Conservation (phyloP, 2,113 vertebrate species). For the Cebus imitator region DNA sequence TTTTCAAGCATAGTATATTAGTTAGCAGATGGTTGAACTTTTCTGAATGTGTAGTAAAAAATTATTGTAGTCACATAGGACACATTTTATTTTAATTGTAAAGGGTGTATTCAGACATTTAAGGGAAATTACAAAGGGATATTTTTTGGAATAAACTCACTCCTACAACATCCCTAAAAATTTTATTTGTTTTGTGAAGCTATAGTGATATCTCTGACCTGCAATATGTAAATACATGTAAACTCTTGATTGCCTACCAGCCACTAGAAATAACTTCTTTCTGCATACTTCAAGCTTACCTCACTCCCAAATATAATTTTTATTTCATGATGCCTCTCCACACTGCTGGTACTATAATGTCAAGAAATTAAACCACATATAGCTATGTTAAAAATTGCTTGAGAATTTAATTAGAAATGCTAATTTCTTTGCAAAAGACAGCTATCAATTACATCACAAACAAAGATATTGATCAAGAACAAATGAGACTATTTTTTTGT, state of each 20-base stretch:
- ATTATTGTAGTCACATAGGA: neutral
- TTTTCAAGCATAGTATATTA: neutral
- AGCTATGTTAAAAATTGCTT: neutral
- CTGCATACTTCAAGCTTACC: neutral
- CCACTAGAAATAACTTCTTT: neutral
- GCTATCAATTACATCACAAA: neutral
- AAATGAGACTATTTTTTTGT: neutral
- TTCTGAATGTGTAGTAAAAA: neutral
- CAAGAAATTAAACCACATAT: neutral
- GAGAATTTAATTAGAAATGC: neutral
- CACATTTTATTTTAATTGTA: neutral
- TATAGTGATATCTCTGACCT: neutral
- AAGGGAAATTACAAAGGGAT: neutral
- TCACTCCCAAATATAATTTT: neutral
- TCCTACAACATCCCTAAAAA: neutral
- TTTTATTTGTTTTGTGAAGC: neutral
- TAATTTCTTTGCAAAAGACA: neutral
- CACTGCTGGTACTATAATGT: neutral
- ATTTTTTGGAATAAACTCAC: neutral
- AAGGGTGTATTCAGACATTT: neutral
- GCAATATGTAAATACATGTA: neutral
- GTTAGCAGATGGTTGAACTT: neutral
- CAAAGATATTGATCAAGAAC: neutral
- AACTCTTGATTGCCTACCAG: neutral
- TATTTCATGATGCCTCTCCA: neutral